A percentile compares a stretch with the other conserved stretches of the same genome.
These are phyloP conservation scores for Acanthosepion esculentum DNA, from an alignment of 2,888 invertebrate species.

Conservation along the genomic window DNA sequence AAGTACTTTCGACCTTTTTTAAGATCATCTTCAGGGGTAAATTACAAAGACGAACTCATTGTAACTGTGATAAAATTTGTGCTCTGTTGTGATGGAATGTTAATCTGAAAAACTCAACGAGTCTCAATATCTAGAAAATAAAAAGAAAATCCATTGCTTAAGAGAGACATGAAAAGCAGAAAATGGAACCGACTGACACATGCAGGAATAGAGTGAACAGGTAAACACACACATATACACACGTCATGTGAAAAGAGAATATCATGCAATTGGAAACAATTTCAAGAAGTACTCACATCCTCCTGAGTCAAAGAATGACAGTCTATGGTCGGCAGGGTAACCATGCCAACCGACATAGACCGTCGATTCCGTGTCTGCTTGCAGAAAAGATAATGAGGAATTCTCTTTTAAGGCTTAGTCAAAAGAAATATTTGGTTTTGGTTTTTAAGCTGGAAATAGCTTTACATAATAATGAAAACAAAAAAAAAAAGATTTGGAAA, in stretches of 20 bases:
- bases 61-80: too few relatives aligned
- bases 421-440: neutral
- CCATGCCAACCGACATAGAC: slow-evolving; percentile 54
- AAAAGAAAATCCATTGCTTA: neutral
- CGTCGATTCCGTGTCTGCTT: slow-evolving; percentile 49
- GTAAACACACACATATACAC: neutral
- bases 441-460: neutral
- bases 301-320: slow-evolving; percentile 52
- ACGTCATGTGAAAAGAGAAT: neutral
- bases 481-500: neutral
- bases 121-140: neutral
- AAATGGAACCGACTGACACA: neutral
- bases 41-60: too few relatives aligned
- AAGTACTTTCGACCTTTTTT: too few relatives aligned
- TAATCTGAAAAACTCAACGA: neutral
- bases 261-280: slow-evolving; percentile 1
- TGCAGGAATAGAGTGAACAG: slow-evolving; percentile 6
- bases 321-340: slow-evolving; percentile 52
- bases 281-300: slow-evolving; percentile 53
- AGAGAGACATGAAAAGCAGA: neutral
- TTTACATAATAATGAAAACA: neutral
- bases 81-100: too few relatives aligned
- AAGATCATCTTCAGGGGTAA: too few relatives aligned
- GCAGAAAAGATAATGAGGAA: slow-evolving; percentile 43
- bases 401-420: neutral